Percentiles rank a stretch among this genome's conserved stretches.
Conservation (phyloP, 64 coral and sea anemone genomes). For the Montipora capricornis region DNA sequence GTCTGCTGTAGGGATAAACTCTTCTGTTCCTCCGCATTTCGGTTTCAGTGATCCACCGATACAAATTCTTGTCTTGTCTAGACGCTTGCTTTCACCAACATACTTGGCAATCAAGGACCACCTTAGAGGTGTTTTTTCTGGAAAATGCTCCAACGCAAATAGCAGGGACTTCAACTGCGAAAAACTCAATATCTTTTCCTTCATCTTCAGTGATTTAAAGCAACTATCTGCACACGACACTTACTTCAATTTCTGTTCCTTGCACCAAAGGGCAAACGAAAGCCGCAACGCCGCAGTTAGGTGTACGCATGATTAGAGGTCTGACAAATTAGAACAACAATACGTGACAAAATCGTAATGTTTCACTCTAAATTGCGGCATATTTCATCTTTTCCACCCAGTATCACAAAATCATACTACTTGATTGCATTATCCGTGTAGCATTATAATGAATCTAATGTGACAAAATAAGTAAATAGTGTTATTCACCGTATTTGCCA, state of each 20-base stretch:
- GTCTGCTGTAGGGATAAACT: too few relatives aligned
- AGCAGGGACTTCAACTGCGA: neutral
- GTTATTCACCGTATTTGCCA: neutral
- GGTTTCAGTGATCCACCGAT: too few relatives aligned
- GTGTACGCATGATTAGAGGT: neutral
- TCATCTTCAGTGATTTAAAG: neutral
- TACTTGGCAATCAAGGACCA: too few relatives aligned
- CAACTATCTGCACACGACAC: neutral
- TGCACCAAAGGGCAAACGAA: neutral
- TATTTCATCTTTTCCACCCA: neutral
- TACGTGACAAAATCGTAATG: neutral
- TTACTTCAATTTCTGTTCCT: neutral
- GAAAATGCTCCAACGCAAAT: neutral
- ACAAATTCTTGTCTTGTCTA: too few relatives aligned
- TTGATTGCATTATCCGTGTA: neutral
- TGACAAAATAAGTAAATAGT: neutral
- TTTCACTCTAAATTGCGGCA: neutral
- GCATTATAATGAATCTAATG: neutral
- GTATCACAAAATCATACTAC: neutral
- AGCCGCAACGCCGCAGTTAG: neutral
- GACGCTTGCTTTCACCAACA: too few relatives aligned
- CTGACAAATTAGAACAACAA: neutral
- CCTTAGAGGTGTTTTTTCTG: neutral
- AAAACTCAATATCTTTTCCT: conserved; percentile 9
- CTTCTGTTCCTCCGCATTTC: too few relatives aligned